Evolutionary conservation across 2,113 vertebrate genomes (phyloP).

Genomic region (Chamaea fasciata): DNA sequence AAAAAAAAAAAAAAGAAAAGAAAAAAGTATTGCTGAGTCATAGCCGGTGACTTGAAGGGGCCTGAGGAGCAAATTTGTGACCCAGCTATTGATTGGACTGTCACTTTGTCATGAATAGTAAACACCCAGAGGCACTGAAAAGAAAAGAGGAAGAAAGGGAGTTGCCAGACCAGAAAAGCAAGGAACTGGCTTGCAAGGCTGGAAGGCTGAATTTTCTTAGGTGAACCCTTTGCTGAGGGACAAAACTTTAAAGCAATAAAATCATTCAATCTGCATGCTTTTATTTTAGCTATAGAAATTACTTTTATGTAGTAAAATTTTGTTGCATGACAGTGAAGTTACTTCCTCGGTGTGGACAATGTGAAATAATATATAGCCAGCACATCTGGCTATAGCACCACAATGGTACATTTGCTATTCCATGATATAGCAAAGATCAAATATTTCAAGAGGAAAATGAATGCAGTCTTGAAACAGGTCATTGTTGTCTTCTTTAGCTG

Average conservation of each 20-base stretch:
- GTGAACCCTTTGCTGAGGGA: background rate
- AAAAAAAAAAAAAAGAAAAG: background rate
- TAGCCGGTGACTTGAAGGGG: background rate
- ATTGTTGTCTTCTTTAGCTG: background rate
- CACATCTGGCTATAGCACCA: background rate
- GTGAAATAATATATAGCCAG: background rate
- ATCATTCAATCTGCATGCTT: background rate
- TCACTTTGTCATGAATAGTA: background rate
- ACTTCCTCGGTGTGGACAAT: background rate
- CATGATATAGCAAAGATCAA: background rate
- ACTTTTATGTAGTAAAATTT: background rate
- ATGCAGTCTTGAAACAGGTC: background rate
- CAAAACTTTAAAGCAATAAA: background rate
- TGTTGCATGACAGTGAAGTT: background rate
- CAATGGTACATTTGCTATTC: background rate
- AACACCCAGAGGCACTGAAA: background rate
- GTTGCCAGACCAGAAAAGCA: background rate
- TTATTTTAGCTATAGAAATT: rapidly evolving
- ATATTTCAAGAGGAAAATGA: background rate
- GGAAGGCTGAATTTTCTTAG: background rate
- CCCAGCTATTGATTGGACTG: background rate
- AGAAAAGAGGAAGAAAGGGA: background rate
- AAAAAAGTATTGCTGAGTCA: background rate
- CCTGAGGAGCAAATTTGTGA: background rate
- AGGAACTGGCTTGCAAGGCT: background rate